Percentiles rank a stretch among this genome's conserved stretches.
Evolutionary conservation across 1,140 invertebrate species (phyloP).

Genomic region (Drosophila sucinea): DNA sequence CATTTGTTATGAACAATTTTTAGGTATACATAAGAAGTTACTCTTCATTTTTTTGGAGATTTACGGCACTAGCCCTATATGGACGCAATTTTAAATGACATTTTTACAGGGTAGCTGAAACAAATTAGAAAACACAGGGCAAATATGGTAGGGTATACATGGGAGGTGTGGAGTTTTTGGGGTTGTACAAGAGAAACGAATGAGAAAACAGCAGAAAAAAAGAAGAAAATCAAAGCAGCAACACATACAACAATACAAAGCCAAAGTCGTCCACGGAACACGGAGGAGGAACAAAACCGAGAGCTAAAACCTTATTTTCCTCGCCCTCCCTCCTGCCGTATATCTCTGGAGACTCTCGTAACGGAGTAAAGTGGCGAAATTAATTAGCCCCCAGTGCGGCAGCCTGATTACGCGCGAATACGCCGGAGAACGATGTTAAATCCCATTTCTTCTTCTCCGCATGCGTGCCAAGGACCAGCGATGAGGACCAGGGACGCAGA

Average conservation of each 20-base stretch:
- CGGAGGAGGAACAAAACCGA: constrained; percentile 24
- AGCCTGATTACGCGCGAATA: constrained; percentile 70
- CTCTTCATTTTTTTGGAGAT: no score
- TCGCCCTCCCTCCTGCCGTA: background rate
- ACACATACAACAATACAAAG: constrained; percentile 42
- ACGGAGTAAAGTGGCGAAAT: constrained; percentile 78
- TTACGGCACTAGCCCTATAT: no score
- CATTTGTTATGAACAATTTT: no score
- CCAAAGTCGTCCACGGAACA: constrained; percentile 9
- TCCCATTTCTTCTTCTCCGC: constrained; percentile 8
- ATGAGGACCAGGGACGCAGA: constrained; percentile 22
- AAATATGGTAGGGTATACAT: constrained; percentile 23
- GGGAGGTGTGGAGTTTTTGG: background rate
- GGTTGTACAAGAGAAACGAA: background rate
- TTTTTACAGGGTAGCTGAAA: constrained; percentile 25
- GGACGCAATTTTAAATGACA: no score
- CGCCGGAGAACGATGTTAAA: constrained; percentile 45
- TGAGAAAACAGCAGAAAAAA: constrained; percentile 14
- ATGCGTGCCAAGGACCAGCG: constrained; percentile 24
- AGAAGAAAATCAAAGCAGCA: constrained; percentile 42
- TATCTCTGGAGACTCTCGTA: constrained; percentile 55
- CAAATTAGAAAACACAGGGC: constrained; percentile 50
- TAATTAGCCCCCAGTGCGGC: constrained; percentile 80
- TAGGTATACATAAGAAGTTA: no score
- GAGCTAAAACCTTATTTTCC: constrained; percentile 34